Conservation (phyloP, 30 jellyfish, hydroid and myxozoan species). For the Rhopilema esculentum region DNA sequence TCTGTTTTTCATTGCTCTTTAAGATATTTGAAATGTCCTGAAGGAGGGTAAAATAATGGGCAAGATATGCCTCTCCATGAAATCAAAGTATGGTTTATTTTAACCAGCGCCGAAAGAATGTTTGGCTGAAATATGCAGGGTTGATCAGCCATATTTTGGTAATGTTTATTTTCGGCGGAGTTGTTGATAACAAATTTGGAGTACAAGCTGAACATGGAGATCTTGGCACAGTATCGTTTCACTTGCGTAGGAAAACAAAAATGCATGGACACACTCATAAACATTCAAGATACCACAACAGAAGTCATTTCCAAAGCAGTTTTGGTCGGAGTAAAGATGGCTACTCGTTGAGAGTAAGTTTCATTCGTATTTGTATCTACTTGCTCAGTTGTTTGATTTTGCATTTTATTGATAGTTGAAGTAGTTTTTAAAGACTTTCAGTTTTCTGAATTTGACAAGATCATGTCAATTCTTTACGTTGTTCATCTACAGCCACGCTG, state of each 20-base stretch:
- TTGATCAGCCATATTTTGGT: neutral
- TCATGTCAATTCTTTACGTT: neutral
- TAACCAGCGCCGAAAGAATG: constrained; percentile 11
- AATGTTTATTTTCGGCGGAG: constrained; percentile 12
- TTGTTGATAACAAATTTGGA: constrained; percentile 15
- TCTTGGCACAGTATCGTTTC: constrained; percentile 80
- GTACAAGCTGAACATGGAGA: constrained; percentile 70
- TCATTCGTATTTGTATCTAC: neutral
- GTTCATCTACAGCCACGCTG: neutral
- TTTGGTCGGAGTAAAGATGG: constrained; percentile 65
- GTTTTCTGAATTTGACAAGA: neutral
- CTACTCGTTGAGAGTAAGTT: constrained; percentile 63
- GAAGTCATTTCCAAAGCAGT: constrained; percentile 18
- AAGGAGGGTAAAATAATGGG: constrained; percentile 45
- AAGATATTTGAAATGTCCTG: constrained; percentile 27
- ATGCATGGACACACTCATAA: constrained; percentile 67
- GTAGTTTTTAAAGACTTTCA: neutral
- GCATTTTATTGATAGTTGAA: neutral
- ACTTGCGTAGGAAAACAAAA: constrained; percentile 83
- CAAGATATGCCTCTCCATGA: constrained; percentile 65
- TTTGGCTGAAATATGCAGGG: constrained; percentile 21
- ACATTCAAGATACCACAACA: constrained; percentile 27
- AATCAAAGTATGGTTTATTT: constrained; percentile 56
- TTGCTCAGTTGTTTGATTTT: neutral
- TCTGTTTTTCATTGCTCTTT: constrained; percentile 1